A percentile compares a stretch with the other conserved stretches of the same genome.
Evolutionary conservation across 2,113 vertebrate species (phyloP).

Genomic region (Piliocolobus tephrosceles): DNA sequence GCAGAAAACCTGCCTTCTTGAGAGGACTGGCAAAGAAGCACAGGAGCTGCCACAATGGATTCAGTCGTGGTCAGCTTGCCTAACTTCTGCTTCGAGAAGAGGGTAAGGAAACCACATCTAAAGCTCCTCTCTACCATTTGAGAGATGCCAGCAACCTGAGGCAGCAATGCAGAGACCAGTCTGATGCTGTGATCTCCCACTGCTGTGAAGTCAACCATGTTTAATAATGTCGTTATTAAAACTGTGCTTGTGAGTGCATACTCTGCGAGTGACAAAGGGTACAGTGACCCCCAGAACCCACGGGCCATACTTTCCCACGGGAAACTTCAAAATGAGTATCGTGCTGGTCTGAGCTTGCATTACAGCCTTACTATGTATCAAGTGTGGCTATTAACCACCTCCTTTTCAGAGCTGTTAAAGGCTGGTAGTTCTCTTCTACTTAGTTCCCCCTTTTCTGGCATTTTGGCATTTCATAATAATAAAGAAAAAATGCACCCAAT

Average conservation of each 20-base stretch:
- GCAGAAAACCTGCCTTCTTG: slow-evolving; percentile 28
- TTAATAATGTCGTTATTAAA: not conserved
- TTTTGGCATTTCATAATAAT: slow-evolving; percentile 14
- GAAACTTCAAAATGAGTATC: not conserved
- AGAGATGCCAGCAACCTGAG: not conserved
- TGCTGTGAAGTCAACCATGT: not conserved
- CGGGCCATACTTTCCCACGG: not conserved
- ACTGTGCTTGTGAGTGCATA: not conserved
- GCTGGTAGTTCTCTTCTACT: not conserved
- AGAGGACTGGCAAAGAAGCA: not conserved
- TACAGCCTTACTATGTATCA: not conserved
- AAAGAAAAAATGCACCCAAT: not conserved
- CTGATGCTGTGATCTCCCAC: not conserved
- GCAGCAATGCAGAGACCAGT: not conserved
- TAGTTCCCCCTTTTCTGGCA: not conserved
- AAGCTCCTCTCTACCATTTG: not conserved
- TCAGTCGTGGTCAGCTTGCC: not conserved
- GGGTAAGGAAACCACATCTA: not conserved
- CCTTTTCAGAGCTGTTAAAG: not conserved
- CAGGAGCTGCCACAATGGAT: slow-evolving; percentile 13
- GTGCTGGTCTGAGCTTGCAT: not conserved
- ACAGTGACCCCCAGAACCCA: not conserved
- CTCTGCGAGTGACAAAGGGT: not conserved
- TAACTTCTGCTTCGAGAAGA: slow-evolving; percentile 33
- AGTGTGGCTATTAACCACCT: not conserved